A percentile compares a stretch with the other conserved stretches of the same genome.
Evolutionary conservation across 2,888 invertebrate species (phyloP).

Genomic region (Drosophila niveifrons): DNA sequence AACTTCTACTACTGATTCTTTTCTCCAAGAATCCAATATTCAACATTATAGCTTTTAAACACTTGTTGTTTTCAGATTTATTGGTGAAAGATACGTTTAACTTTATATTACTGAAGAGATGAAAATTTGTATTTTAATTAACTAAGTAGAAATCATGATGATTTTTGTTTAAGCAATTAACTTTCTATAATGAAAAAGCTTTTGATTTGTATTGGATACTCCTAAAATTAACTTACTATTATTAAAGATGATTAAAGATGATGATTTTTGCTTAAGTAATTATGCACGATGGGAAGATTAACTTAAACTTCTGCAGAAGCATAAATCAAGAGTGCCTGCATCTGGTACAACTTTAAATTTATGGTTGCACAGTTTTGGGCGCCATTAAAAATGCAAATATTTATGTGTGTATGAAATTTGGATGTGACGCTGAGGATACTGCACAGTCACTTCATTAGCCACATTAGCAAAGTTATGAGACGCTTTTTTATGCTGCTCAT

Average conservation of each 20-base stretch:
- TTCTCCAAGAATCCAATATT: no score
- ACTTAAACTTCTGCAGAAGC: neutral
- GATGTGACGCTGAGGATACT: conserved; percentile 20
- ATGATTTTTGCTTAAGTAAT: neutral
- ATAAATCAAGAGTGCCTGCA: conserved; percentile 20
- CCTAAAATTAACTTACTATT: neutral
- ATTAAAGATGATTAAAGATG: neutral
- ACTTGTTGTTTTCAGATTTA: no score
- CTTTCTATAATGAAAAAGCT: no score
- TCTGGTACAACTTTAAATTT: conserved; percentile 44
- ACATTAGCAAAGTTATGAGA: conserved; percentile 57
- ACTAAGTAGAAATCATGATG: no score
- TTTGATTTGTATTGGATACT: no score
- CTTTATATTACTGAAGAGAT: no score
- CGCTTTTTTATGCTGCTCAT: conserved; percentile 40
- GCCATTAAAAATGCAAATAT: conserved; percentile 68
- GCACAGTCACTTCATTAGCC: conserved; percentile 57
- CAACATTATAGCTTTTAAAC: no score
- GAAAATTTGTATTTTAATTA: no score
- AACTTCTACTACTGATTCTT: no score
- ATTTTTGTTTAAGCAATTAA: no score
- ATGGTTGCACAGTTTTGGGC: conserved; percentile 41
- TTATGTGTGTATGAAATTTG: conserved; percentile 28
- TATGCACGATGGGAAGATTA: conserved; percentile 3
- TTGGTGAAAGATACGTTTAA: no score